A percentile compares a stretch with the other conserved stretches of the same genome.
Conservation (phyloP, 1,140 invertebrate species). For the Aphelinus atriplicis region DNA sequence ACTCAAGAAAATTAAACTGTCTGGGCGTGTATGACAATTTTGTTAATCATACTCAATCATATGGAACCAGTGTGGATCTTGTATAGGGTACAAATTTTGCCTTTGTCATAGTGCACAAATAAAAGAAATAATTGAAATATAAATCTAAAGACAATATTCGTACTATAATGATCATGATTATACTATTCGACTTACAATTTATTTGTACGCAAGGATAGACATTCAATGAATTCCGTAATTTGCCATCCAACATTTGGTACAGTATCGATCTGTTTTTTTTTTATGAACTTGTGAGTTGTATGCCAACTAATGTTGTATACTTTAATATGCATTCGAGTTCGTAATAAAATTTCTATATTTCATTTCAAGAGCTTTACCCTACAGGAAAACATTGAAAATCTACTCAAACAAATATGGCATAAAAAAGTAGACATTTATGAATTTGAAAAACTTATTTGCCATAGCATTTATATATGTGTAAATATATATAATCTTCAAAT, state of each 20-base stretch:
- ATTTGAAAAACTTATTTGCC: slow-evolving; percentile 35
- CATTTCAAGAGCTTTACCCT: background rate
- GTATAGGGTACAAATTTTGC: slow-evolving; percentile 9
- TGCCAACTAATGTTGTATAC: background rate
- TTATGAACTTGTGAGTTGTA: background rate
- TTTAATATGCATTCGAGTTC: background rate
- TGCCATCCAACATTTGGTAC: no score
- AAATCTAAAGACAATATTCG: slow-evolving; percentile 20
- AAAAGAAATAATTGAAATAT: slow-evolving; percentile 22
- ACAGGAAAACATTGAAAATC: no score
- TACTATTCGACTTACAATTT: slow-evolving; percentile 28
- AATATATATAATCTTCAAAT: slow-evolving; percentile 2
- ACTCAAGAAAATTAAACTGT: background rate
- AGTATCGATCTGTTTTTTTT: background rate
- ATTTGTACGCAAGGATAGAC: slow-evolving; percentile 30
- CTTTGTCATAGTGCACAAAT: slow-evolving; percentile 10
- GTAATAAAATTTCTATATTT: background rate
- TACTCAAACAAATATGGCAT: background rate
- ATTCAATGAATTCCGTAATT: slow-evolving; percentile 20
- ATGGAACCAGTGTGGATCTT: slow-evolving; percentile 19
- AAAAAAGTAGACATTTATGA: slow-evolving; percentile 14
- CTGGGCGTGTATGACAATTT: slow-evolving; percentile 3
- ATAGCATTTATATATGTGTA: slow-evolving; percentile 20
- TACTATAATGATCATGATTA: slow-evolving; percentile 24
- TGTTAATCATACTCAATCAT: slow-evolving; percentile 6